Base-by-base conservation (phyloP, 2,797 vertebrate species). In the Cyclopterus lumpus region DNA sequence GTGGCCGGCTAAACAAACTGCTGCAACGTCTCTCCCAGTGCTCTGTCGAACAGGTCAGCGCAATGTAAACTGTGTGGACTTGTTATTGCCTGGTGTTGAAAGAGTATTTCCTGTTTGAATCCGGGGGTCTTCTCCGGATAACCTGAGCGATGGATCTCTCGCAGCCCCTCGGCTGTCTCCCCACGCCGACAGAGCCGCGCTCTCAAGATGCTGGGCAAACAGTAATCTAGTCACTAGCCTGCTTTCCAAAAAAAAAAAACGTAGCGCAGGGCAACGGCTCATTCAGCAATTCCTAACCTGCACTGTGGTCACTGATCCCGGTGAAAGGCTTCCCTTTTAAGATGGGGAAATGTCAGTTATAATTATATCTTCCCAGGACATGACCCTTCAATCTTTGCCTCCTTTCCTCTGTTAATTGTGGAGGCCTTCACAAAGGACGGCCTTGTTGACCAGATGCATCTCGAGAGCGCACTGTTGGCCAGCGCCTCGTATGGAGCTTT, bases 311-410 rank as follows among this genome's bases (percentile, higher is more conserved):
- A 79, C 78, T 62, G 81, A 83, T 77, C 75, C 67, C 40, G 71
- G 71, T 90, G 82, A 92, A 93, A 90, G 87, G 80, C 83, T 91
- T 91, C 79, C 81, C 86, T 93, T n/a, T 90, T 84, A 90, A 93
- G 89, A 93, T 90, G 86, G 93, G n/a, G 89, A 95, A 95, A 95
- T 94, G 89, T 93, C 92, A 93, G 59, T 92, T 94, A 92, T 94
- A 94, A 94, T 95, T 93, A 92, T 89, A 94, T 94, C 91, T 87
- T 92, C 77, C 86, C 83, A 91, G 86, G 87, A 93, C 83, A 36
- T 82, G 88, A 94, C 88, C 89, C 89, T 93, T 93, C 90, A 91
- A 92, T 93, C 90, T 89, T 80, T 84, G 69, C 78, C 83, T 81
- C 86, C 60, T 79, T 83, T 81, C 81, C 85, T 91, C 81, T 92